Conservation (phyloP, 2,113 vertebrate species). For the Actinemys pallida region DNA sequence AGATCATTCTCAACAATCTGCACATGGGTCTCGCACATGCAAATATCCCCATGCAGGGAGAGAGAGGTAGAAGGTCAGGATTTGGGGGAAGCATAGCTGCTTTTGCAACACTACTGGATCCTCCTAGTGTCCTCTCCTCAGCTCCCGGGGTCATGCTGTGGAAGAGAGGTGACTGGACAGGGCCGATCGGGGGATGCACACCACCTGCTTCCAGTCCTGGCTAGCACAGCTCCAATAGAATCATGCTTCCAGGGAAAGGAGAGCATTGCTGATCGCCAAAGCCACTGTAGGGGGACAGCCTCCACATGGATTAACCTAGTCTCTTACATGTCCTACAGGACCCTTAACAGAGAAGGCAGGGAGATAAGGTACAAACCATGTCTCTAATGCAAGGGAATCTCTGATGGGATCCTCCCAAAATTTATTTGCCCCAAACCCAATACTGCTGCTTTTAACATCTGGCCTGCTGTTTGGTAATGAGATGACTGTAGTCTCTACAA, state of each 20-base stretch:
- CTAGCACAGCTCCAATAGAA: background rate
- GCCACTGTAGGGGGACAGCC: fast-evolving
- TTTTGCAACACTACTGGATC: background rate
- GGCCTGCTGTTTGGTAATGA: background rate
- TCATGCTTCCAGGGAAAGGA: background rate
- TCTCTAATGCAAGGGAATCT: background rate
- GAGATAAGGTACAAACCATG: too few relatives aligned
- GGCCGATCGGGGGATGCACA: background rate
- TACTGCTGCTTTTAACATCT: too few relatives aligned
- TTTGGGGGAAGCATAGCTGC: background rate
- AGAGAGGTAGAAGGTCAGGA: background rate
- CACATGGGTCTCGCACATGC: fast-evolving
- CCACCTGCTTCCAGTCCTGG: fast-evolving
- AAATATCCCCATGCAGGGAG: background rate
- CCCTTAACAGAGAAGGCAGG: too few relatives aligned
- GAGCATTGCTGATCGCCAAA: background rate
- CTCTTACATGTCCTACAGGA: background rate
- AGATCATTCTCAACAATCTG: background rate
- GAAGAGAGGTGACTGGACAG: background rate
- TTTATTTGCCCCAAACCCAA: background rate
- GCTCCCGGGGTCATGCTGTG: background rate
- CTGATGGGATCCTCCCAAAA: background rate
- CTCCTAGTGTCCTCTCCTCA: background rate
- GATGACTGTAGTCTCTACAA: background rate
- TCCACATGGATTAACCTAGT: background rate